Evolutionary conservation across 1,140 invertebrate species (phyloP), one percentile per base, ranked within the genome.

Genomic region (Meloidogyne chitwoodi): DNA sequence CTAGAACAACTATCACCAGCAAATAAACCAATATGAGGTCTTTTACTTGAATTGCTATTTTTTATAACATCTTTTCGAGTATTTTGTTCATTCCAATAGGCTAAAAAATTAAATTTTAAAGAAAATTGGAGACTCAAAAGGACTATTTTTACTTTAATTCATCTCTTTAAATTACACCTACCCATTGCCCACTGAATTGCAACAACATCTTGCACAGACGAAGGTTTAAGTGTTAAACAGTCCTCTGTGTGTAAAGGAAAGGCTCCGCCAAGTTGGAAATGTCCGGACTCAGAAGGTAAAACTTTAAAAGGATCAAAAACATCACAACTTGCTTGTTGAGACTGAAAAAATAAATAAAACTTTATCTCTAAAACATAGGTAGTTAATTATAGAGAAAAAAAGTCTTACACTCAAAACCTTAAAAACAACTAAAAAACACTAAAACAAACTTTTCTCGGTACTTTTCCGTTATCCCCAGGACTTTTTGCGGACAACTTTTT

Each of bases 241-340:
- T 85, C 83, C 19, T 71, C 48, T 31, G 80, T 65, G 63, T 85
- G 84, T 26, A 85, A 75, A 19, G 84, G 77, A 76, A 85, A 85
- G 22, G 85, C 77, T 34, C 84, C 84, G 38, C 84, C 84, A 44
- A 85, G 38, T 62, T 81, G 79, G 41, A 74, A 76, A 41, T 44
- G 82, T 76, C 65, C 77, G 68, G 63, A 81, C 75, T 76, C 61
- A 19, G 79, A 84, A 16, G 83, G 83, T 48, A 85, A 62, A 34
- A 84, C 83, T 71, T 84, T 84, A 84, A 84, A 84, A 29, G 83
- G 78, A 73, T 84, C 83, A 68, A 83, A 84, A 56, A 84, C 83
- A 19, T 77, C 83, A 64, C 83, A 84, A 31, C 74, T 29, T 26
- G 73, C 64, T 56, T 56, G 48, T 12, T 41, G 4, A 44, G 41